Evolutionary conservation across 1,140 invertebrate species (phyloP), one percentile per base, ranked within the genome.

Genomic region (Drosophila burlai): DNA sequence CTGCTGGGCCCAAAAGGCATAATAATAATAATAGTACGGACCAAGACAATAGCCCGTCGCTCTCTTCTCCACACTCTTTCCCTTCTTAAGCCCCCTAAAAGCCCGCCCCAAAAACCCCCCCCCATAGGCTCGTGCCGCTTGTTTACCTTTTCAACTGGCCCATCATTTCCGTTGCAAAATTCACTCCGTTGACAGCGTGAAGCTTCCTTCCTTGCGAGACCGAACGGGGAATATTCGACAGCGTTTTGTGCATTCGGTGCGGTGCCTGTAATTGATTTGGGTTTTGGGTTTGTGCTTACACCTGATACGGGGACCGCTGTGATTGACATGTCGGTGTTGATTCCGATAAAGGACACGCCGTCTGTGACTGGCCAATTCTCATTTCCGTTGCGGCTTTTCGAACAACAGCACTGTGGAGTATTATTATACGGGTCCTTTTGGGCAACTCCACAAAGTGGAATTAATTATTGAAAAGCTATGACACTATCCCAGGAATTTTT

Each of bases 201-300:
- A 65, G 61, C 76, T 83, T 87, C 80, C 83, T 83, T 64, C 79
- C 68, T 38, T 71, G 38, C 36, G 36, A 24, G 15, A 36, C 34
- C 54, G 21, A 57, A 24, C 54, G 36, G 54, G 54, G 60, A 52
- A 26, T 46, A 36, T 63, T 75, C 73, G 64, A 58, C 40, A 58
- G 61, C 52, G 55, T 74, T 81, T 74, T 67, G 46, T 72, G 55
- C 54, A 38, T 74, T 78, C 18, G 67, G 69, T 55, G 67, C 47
- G 29, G 36, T 46, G 83, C 54, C 67, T 83, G 83, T 77, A 78
- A 80, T 83, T 87, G 84, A 89, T 83, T 89, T 87, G 83, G 83
- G 83, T 87, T 74, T 55, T 55, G 15, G 54, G 54, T 83, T 89
- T 83, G 83, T 77, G 84, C 83, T 74, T 46, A 46, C 69, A 64